phyloP scores from a whole-genome alignment of 2,888 invertebrate species.

The Cistogaster globosa region DNA sequence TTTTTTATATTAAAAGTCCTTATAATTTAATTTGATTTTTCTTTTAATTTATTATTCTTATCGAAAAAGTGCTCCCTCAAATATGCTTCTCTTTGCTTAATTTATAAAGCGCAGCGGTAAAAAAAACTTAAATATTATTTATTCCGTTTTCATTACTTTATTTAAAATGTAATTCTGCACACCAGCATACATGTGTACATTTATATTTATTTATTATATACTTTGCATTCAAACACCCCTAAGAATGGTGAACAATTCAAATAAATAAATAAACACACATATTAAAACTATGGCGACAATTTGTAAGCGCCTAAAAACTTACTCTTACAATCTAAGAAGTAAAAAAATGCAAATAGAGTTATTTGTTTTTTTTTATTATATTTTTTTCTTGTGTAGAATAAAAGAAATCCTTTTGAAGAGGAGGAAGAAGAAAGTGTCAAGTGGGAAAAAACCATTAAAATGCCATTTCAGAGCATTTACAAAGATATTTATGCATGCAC shows the following conservation, averaged over 20 bases:
- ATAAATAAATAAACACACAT: not conserved
- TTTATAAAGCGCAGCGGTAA: constrained; percentile 7
- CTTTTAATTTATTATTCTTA: not conserved
- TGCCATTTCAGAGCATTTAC: constrained; percentile 71
- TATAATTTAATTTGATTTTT: too few species aligned
- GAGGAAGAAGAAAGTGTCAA: constrained; percentile 58
- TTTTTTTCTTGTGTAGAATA: too few species aligned
- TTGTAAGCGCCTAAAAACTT: constrained; percentile 68
- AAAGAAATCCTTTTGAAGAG: constrained; percentile 31
- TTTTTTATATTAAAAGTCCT: too few species aligned
- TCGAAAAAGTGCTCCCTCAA: not conserved
- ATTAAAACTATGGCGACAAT: constrained; percentile 57
- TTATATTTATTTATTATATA: constrained; percentile 13
- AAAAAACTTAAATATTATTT: constrained; percentile 15
- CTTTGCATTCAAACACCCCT: constrained; percentile 48
- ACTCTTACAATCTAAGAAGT: constrained; percentile 46
- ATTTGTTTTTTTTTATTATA: too few species aligned
- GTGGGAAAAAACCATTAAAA: constrained; percentile 74
- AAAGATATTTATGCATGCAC: constrained; percentile 66
- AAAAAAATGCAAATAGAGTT: not conserved
- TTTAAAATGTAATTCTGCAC: not conserved
- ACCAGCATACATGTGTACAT: not conserved
- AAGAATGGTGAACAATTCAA: constrained; percentile 45
- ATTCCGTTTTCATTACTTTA: constrained; percentile 1
- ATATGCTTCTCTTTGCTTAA: not conserved